phyloP scores from a whole-genome alignment of 2,888 invertebrate species.

The Tiphia femorata region DNA sequence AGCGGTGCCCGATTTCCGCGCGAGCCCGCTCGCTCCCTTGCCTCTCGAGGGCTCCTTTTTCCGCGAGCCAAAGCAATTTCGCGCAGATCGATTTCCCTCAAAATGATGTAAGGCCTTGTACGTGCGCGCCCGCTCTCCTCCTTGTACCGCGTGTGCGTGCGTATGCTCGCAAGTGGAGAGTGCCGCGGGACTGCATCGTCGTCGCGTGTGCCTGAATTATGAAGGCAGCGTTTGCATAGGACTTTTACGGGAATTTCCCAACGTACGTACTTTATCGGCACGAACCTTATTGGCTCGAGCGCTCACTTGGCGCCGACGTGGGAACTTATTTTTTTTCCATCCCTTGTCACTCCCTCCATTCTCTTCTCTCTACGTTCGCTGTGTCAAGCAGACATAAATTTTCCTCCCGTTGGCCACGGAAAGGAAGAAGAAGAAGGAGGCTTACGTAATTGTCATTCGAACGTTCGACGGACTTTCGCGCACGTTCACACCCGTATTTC shows the following conservation, averaged over 20 bases:
- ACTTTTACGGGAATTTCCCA: conserved; percentile 46
- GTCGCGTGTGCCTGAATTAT: conserved; percentile 41
- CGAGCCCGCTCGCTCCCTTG: neutral
- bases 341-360: too few relatives aligned
- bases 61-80: conserved; percentile 34
- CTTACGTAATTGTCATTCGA: neutral
- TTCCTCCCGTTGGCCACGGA: too few relatives aligned
- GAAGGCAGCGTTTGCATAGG: conserved; percentile 44
- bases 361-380: neutral
- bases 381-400: conserved; percentile 33
- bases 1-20: conserved; percentile 23
- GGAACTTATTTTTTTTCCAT: conserved; percentile 40
- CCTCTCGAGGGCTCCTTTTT: conserved; percentile 20
- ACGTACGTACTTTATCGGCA: conserved; percentile 43
- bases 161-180: conserved; percentile 3
- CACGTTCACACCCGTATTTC: too few relatives aligned
- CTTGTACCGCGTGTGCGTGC: neutral
- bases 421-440: too few relatives aligned
- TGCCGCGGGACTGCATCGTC: conserved; percentile 27
- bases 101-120: conserved; percentile 27
- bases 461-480: neutral
- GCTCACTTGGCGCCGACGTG: conserved; percentile 12
- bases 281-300: conserved; percentile 36
- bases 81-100: conserved; percentile 39
- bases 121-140: neutral